Base-by-base conservation (phyloP, 1,140 invertebrate species). In the Cyclargus thomasi region DNA sequence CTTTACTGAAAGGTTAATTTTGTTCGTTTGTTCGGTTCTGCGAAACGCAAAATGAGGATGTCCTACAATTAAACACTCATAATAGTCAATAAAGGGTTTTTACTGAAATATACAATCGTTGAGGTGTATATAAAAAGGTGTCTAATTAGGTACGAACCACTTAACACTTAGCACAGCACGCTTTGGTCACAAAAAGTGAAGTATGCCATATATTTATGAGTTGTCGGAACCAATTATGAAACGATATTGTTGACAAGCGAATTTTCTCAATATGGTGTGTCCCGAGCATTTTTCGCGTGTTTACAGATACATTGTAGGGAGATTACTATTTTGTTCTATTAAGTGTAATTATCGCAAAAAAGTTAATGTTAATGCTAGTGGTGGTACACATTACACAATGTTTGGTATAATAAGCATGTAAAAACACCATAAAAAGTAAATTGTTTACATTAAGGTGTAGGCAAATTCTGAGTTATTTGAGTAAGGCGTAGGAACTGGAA, bases 71-170 rank as follows among this genome's bases (percentile, higher is more conserved):
- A 21, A 59, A 55, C 16, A 59, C 55, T 18, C 55, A 21, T 20
- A 20, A 59, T 20, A 59, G 55, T 11, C 55, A 59, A 59, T 59
- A 20, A 59, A 59, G 20, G 18, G 55, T 59, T 59, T 59, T 59
- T 59, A 21, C 17, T 59, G 17, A 20, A 59, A 20, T 10, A 59
- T 22, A 20, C 21, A 10, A 59, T 11, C 55, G 55, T 59, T 59
- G 10, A 21, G 17, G 14, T 59, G 7, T 59, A 20, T 18, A 59
- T 59, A 59, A 59, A 55, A 59, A 59, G 55, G 55, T 59, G 55
- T 59, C 21, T 59, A 20, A 55, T 55, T 55, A 55, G 18, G 53
- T 18, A 55, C n/a, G 18, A 20, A 20, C 55, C 55, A 21, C 5
- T 59, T 59, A 20, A 20, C 55, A 21, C 55, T 21, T 57, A 59